phyloP scores from a whole-genome alignment of 2,797 vertebrate genomes.

The Centropyge bicolor region DNA sequence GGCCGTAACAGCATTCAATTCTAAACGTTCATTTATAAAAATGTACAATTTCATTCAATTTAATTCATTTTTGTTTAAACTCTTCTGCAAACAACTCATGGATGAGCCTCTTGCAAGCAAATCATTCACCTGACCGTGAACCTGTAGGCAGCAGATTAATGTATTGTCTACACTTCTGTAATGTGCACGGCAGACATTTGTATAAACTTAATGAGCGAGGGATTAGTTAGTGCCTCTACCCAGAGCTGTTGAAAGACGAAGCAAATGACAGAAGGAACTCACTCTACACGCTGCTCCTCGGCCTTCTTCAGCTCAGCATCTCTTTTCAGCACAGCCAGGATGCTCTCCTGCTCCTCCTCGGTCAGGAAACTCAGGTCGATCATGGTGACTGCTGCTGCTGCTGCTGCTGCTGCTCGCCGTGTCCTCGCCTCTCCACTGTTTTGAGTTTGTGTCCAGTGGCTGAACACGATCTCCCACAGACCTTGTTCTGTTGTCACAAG shows the following conservation, averaged over 20 bases:
- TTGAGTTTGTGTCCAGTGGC: neutral
- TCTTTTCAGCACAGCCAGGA: constrained; percentile 90
- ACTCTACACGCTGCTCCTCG: constrained; percentile 92
- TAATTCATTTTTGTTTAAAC: neutral
- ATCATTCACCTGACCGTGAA: too few species aligned
- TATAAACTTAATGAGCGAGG: too few species aligned
- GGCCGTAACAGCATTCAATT: neutral
- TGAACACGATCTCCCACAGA: neutral
- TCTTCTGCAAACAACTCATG: neutral
- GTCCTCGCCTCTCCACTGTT: neutral
- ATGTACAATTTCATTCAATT: neutral
- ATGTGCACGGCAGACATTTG: too few species aligned
- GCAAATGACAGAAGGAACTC: constrained; percentile 59
- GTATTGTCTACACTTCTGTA: neutral
- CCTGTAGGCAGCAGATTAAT: neutral
- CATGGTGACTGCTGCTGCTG: constrained; percentile 85
- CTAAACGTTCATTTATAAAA: neutral
- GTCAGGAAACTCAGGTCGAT: constrained; percentile 95
- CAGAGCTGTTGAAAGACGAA: neutral
- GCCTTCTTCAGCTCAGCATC: constrained; percentile 91
- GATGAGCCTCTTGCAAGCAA: too few species aligned
- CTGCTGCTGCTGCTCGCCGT: accelerated
- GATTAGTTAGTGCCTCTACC: too few species aligned
- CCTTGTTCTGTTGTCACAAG: neutral
- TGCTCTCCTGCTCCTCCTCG: constrained; percentile 91